Evolutionary conservation across 2,888 invertebrate species (phyloP).

Genomic region (Ennomos quercinarius): DNA sequence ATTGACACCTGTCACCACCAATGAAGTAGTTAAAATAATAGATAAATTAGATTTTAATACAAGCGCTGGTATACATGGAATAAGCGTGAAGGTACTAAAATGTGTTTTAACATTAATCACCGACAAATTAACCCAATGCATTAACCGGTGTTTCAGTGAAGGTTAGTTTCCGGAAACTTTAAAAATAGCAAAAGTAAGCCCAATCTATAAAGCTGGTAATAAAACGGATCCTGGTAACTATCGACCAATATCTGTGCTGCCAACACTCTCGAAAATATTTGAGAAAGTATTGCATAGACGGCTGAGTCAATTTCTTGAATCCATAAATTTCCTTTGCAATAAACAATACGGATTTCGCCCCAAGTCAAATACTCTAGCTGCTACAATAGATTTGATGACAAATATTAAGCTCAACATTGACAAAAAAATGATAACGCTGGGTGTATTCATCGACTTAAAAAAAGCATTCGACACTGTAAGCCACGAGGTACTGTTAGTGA

Average conservation of each 20-base stretch:
- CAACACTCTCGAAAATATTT: too few relatives aligned
- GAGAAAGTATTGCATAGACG: too few relatives aligned
- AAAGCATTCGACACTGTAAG: too few relatives aligned
- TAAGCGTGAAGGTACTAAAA: slow-evolving; percentile 23
- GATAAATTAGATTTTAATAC: slow-evolving; percentile 14
- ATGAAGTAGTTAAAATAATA: slow-evolving; percentile 19
- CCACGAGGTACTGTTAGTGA: too few relatives aligned
- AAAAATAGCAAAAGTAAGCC: slow-evolving; percentile 19
- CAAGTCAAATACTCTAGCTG: too few relatives aligned
- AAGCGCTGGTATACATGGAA: slow-evolving; percentile 24
- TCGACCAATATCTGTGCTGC: not conserved
- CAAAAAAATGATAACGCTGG: too few relatives aligned
- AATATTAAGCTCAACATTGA: too few relatives aligned
- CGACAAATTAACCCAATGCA: slow-evolving; percentile 3
- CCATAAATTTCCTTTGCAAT: too few relatives aligned
- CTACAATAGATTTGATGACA: too few relatives aligned
- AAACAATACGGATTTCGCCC: too few relatives aligned
- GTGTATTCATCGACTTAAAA: too few relatives aligned
- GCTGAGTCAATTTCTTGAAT: too few relatives aligned
- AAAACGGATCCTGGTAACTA: not conserved
- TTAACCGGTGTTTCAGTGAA: slow-evolving; percentile 4
- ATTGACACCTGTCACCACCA: not conserved
- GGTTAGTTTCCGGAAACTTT: slow-evolving; percentile 13
- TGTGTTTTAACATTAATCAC: slow-evolving; percentile 11
- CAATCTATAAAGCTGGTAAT: slow-evolving; percentile 2